Conservation (phyloP, 2,888 invertebrate genomes). For the Drosophila subsilvestris region DNA sequence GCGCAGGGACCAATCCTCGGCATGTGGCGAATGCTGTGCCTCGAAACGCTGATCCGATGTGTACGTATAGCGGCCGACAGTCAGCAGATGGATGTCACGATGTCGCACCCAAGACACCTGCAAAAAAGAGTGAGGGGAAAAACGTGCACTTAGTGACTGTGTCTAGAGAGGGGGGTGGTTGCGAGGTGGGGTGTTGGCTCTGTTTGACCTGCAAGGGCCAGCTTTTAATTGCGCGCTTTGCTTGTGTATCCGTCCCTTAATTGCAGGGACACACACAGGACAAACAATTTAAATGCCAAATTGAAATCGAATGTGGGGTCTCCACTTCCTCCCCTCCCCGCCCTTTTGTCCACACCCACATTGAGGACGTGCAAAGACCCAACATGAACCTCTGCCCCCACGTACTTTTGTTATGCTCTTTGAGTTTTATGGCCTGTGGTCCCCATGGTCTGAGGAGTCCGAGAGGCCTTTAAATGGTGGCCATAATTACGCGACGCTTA, state of each 20-base stretch:
- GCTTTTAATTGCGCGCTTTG: conserved; percentile 42
- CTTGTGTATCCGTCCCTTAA: conserved; percentile 18
- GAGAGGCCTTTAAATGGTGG: conserved; percentile 30
- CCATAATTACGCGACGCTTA: conserved; percentile 48
- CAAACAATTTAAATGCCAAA: conserved; percentile 46
- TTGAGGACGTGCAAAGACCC: neutral
- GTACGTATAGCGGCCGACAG: conserved; percentile 91
- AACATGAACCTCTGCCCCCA: neutral
- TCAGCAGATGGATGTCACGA: conserved; percentile 90
- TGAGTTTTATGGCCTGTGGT: conserved; percentile 28
- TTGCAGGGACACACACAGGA: conserved; percentile 26
- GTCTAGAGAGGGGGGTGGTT: neutral
- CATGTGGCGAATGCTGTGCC: conserved; percentile 93
- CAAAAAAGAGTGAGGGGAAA: conserved; percentile 44
- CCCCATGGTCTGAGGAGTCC: neutral
- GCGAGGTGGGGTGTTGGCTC: too few relatives aligned
- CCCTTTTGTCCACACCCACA: neutral
- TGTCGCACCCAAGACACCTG: conserved; percentile 92
- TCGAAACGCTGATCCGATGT: conserved; percentile 93
- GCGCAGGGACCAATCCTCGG: conserved; percentile 93
- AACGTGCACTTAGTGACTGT: conserved; percentile 23
- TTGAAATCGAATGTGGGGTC: conserved; percentile 38
- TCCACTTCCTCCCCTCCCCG: neutral
- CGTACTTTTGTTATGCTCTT: conserved; percentile 36
- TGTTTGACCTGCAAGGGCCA: conserved; percentile 1